Evolutionary conservation across 2,113 vertebrate genomes (phyloP).

Genomic region (Mungos mungo): DNA sequence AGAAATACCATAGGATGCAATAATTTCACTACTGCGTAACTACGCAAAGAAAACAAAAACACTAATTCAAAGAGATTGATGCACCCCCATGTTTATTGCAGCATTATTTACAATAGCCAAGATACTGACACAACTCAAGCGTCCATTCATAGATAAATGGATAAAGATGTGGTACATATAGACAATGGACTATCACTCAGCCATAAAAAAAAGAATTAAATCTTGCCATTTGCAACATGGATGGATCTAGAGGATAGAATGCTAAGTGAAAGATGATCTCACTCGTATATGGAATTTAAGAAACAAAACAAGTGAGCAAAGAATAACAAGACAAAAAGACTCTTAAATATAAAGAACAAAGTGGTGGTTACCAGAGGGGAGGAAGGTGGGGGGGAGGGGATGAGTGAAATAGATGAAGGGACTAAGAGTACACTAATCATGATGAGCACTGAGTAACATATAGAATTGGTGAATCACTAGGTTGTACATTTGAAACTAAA

Average conservation of each 20-base stretch:
- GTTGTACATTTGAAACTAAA: neutral
- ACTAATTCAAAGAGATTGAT: neutral
- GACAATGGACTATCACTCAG: neutral
- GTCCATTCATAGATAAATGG: neutral
- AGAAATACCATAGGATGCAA: neutral
- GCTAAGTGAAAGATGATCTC: neutral
- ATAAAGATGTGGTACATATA: neutral
- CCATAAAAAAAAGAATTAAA: neutral
- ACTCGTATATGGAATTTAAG: neutral
- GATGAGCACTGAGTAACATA: neutral
- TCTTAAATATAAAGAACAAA: neutral
- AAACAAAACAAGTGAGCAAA: neutral
- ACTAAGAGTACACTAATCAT: neutral
- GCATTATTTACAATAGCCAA: neutral
- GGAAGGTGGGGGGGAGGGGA: neutral
- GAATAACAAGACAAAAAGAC: neutral
- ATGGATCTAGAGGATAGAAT: neutral
- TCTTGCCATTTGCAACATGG: neutral
- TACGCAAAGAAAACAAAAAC: neutral
- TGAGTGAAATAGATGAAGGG: neutral
- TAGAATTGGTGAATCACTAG: neutral
- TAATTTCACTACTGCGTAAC: neutral
- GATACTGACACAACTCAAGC: neutral
- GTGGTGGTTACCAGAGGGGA: neutral
- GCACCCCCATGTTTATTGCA: neutral